Conservation (phyloP, 2,113 vertebrate species). For the Herpetotheres cachinnans region DNA sequence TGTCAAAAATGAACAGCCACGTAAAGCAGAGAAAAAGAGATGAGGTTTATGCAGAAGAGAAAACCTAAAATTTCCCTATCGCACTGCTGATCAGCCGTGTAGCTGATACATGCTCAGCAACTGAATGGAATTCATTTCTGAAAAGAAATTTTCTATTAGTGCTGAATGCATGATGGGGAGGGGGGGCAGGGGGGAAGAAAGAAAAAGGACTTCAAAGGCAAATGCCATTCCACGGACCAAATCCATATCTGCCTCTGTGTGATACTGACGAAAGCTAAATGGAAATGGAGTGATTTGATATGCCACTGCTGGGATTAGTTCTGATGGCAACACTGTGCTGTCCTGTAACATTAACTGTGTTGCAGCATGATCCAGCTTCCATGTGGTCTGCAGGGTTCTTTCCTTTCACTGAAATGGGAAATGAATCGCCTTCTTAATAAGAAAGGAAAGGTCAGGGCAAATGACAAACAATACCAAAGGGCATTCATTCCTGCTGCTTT, state of each 20-base stretch:
- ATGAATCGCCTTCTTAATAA: background rate
- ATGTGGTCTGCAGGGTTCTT: background rate
- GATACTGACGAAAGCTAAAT: conserved; percentile 13
- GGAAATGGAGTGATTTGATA: conserved; percentile 25
- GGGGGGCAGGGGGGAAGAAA: background rate
- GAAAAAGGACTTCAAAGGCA: background rate
- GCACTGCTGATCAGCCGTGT: background rate
- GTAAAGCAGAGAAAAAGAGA: background rate
- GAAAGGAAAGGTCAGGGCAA: background rate
- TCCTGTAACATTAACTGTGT: background rate
- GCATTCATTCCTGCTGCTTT: background rate
- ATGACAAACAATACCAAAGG: background rate
- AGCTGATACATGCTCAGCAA: background rate
- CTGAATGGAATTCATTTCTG: conserved; percentile 19
- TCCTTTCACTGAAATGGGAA: background rate
- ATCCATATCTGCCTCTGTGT: background rate
- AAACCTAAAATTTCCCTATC: conserved; percentile 22
- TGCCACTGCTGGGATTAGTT: conserved; percentile 4
- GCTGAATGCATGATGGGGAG: background rate
- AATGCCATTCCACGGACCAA: background rate
- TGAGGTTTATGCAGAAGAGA: background rate
- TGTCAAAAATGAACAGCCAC: background rate
- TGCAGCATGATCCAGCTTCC: background rate
- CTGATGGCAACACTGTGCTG: background rate
- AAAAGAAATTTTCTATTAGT: conserved; percentile 14